A percentile compares a stretch with the other conserved stretches of the same genome.
phyloP scores from a whole-genome alignment of 2,888 invertebrate species.

The Lithophane socia region DNA sequence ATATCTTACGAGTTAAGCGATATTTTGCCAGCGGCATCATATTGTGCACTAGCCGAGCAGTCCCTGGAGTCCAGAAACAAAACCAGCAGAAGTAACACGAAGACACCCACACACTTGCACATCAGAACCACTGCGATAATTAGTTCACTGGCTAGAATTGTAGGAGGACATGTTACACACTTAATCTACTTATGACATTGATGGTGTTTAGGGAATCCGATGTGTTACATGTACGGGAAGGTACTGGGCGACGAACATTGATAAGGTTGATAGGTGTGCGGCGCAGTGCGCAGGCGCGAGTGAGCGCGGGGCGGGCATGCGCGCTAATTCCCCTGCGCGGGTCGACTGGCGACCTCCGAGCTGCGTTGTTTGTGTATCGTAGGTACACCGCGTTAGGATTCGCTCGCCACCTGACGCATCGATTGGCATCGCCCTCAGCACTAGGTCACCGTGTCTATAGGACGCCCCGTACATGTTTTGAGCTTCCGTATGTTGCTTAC shows the following conservation, averaged over 20 bases:
- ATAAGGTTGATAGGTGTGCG: slow-evolving; percentile 69
- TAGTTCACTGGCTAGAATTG: slow-evolving; percentile 71
- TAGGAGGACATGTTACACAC: slow-evolving; percentile 58
- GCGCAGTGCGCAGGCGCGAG: slow-evolving; percentile 78
- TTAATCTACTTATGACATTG: slow-evolving; percentile 66
- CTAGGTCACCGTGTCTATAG: slow-evolving; percentile 81
- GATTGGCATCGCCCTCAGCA: slow-evolving; percentile 77
- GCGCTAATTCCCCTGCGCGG: slow-evolving; percentile 74
- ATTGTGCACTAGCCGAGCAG: slow-evolving; percentile 84
- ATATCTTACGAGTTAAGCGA: slow-evolving; percentile 85
- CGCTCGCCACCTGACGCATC: slow-evolving; percentile 78
- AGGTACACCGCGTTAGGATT: slow-evolving; percentile 62
- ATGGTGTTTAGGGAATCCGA: slow-evolving; percentile 41
- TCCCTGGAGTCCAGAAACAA: slow-evolving; percentile 85
- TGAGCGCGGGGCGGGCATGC: slow-evolving; percentile 78
- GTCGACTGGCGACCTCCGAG: slow-evolving; percentile 67
- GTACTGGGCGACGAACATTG: slow-evolving; percentile 71
- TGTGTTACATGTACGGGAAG: slow-evolving; percentile 41
- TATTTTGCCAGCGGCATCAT: slow-evolving; percentile 83
- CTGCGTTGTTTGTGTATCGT: slow-evolving; percentile 52
- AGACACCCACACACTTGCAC: slow-evolving; percentile 82
- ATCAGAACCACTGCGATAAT: slow-evolving; percentile 83
- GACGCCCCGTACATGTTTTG: slow-evolving; percentile 29
- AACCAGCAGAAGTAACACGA: slow-evolving; percentile 80
- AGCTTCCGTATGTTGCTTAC: slow-evolving; percentile 13